These are phyloP conservation scores for Ceratina calcarata DNA, from an alignment of 1,140 invertebrate genomes.

Conservation along the genomic window DNA sequence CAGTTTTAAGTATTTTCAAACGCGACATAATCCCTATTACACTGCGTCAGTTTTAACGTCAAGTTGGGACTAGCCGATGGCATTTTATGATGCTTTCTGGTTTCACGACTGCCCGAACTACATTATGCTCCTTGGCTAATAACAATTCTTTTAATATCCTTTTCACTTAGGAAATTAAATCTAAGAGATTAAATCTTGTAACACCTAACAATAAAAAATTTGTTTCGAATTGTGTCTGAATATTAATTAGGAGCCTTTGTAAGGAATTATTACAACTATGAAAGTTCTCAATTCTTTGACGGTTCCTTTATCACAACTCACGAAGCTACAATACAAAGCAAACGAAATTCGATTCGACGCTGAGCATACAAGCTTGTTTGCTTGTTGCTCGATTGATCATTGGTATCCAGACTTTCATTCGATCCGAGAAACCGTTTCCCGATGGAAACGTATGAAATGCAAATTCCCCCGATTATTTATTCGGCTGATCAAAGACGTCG, in stretches of 20 bases:
- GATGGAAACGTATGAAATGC: not conserved
- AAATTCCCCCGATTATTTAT: slow-evolving; percentile 29
- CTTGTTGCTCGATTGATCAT: not conserved
- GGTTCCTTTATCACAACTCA: not conserved
- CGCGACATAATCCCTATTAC: not conserved
- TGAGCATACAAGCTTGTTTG: not conserved
- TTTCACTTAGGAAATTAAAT: no score
- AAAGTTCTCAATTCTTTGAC: not conserved
- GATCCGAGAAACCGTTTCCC: not conserved
- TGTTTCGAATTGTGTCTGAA: no score
- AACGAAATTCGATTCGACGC: not conserved
- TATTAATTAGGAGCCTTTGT: no score
- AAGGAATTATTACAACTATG: no score
- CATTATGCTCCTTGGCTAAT: no score
- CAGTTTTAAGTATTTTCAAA: slow-evolving; percentile 12
- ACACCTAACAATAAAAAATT: no score
- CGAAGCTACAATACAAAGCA: no score
- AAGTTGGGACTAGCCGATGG: not conserved
- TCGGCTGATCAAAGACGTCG: slow-evolving; percentile 7
- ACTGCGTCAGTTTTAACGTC: not conserved
- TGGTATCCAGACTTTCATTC: not conserved
- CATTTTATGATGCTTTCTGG: not conserved
- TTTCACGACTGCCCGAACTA: no score
- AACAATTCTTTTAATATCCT: no score
- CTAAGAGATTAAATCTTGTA: no score